A percentile compares a stretch with the other conserved stretches of the same genome.
Conservation (phyloP, 2,888 invertebrate species). For the Apotomis capreana region DNA sequence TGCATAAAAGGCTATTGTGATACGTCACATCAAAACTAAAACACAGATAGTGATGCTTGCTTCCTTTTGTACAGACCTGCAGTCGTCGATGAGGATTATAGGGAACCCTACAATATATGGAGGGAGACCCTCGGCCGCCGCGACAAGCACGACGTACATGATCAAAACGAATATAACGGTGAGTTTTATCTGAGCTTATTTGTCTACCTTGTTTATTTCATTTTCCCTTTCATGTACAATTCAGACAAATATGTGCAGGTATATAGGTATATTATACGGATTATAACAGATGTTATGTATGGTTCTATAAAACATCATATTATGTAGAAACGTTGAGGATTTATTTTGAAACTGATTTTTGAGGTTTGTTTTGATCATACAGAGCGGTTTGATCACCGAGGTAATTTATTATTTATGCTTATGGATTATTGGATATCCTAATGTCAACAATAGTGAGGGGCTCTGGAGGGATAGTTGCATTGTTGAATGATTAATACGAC, state of each 20-base stretch:
- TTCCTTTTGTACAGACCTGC: constrained; percentile 66
- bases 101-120: constrained; percentile 80
- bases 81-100: constrained; percentile 78
- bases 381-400: background rate
- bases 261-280: too few relatives aligned
- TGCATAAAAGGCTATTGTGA: background rate
- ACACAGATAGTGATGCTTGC: constrained; percentile 3
- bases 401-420: background rate
- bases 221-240: too few relatives aligned
- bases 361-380: too few relatives aligned
- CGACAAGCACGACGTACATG: constrained; percentile 68
- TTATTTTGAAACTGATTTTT: too few relatives aligned
- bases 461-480: constrained; percentile 5
- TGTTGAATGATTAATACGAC: constrained; percentile 6
- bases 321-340: too few relatives aligned
- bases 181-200: constrained; percentile 46
- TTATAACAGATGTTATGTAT: too few relatives aligned
- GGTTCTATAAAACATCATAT: too few relatives aligned
- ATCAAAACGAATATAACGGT: constrained; percentile 79
- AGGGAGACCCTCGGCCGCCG: constrained; percentile 75
- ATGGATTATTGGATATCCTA: background rate
- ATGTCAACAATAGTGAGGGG: background rate
- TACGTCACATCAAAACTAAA: background rate
- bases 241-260: too few relatives aligned
- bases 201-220: background rate